phyloP scores from a whole-genome alignment of 2,888 invertebrate species.

The Entomobrya proxima region DNA sequence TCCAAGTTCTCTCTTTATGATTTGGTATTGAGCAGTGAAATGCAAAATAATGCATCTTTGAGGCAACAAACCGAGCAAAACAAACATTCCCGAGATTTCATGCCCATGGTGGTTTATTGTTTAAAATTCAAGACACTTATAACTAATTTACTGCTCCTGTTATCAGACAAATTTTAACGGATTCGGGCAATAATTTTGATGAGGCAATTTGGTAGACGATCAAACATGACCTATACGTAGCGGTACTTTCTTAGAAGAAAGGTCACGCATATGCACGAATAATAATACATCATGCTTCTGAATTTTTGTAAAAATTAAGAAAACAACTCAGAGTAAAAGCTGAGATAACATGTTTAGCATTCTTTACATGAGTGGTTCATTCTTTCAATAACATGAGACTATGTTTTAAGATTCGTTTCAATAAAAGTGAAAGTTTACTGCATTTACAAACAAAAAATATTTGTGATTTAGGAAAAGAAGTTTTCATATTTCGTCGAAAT shows the following conservation, averaged over 20 bases:
- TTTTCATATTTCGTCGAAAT: not conserved
- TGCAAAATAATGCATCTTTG: no score
- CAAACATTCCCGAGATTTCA: no score
- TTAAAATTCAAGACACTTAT: not conserved
- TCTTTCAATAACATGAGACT: not conserved
- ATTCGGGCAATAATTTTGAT: not conserved
- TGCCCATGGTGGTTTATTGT: no score
- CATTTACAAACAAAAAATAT: not conserved
- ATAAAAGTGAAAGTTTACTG: slow-evolving; percentile 3
- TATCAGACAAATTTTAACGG: not conserved
- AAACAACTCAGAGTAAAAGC: no score
- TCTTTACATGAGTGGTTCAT: not conserved
- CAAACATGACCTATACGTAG: not conserved
- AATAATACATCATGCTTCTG: not conserved
- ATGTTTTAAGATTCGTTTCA: not conserved
- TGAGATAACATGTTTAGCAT: no score
- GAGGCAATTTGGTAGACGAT: not conserved
- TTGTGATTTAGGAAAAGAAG: no score
- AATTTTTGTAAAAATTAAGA: no score
- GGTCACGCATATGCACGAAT: not conserved
- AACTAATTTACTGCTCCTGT: not conserved
- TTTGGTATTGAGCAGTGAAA: no score
- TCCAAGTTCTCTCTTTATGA: no score
- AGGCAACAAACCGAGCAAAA: no score
- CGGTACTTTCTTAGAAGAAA: not conserved